phyloP scores from a whole-genome alignment of 2,888 invertebrate species.

The Agapostemon virescens region DNA sequence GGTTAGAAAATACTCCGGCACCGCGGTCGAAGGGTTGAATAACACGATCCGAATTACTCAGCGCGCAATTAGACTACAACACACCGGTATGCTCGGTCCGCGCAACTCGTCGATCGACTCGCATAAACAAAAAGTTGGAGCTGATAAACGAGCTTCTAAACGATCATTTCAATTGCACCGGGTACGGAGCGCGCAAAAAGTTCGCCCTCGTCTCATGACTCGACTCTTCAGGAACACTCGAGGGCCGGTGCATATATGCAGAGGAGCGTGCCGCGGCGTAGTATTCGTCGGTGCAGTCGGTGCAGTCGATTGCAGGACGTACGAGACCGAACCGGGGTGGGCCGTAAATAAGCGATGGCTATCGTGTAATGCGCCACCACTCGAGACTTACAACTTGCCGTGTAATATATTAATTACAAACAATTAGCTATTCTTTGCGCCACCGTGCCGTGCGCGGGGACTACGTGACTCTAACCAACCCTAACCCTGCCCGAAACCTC shows the following conservation, averaged over 20 bases:
- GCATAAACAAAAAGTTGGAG: neutral
- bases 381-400: slow-evolving; percentile 70
- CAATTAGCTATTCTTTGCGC: slow-evolving; percentile 75
- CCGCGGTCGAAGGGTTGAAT: too few species aligned
- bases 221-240: slow-evolving; percentile 6
- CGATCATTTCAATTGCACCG: slow-evolving; percentile 3
- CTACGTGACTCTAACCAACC: slow-evolving; percentile 57
- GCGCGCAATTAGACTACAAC: neutral
- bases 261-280: neutral
- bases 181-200: neutral
- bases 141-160: slow-evolving; percentile 4
- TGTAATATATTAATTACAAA: slow-evolving; percentile 78
- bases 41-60: neutral
- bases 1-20: too few species aligned
- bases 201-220: slow-evolving; percentile 7
- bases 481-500: slow-evolving; percentile 31
- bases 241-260: slow-evolving; percentile 1
- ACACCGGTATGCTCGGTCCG: neutral
- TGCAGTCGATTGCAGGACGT: slow-evolving; percentile 38
- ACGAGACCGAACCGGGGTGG: slow-evolving; percentile 18
- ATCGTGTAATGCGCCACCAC: slow-evolving; percentile 71
- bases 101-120: neutral
- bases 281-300: neutral
- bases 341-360: slow-evolving; percentile 72
- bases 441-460: neutral